These are phyloP conservation scores for Cheilosia pagana DNA, from an alignment of 2,888 invertebrate genomes.

Conservation along the genomic window DNA sequence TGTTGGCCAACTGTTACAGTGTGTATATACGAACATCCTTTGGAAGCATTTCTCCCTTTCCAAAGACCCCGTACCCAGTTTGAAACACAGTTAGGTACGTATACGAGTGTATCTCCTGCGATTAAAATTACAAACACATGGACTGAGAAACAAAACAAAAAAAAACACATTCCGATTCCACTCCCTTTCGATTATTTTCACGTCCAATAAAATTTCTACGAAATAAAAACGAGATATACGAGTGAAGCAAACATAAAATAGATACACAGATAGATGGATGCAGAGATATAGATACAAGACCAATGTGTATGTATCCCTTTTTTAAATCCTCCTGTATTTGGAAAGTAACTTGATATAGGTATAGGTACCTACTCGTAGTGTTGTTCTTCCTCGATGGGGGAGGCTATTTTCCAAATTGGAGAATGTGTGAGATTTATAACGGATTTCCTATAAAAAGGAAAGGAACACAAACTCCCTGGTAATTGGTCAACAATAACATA, in stretches of 20 bases:
- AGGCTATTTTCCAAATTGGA: conserved; percentile 59
- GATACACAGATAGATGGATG: conserved; percentile 51
- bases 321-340: conserved; percentile 50
- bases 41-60: conserved; percentile 13
- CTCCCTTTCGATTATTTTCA: conserved; percentile 73
- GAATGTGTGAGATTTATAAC: conserved; percentile 71
- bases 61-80: background rate
- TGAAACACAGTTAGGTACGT: conserved; percentile 7
- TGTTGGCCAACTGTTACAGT: conserved; percentile 71
- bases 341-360: conserved; percentile 56
- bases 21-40: background rate
- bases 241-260: conserved; percentile 57
- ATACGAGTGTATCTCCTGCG: conserved; percentile 38
- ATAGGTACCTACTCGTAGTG: too few species aligned
- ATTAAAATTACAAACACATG: conserved; percentile 74
- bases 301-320: conserved; percentile 49
- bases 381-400: background rate
- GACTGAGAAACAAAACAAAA: conserved; percentile 13
- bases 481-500: conserved; percentile 73
- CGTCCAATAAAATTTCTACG: conserved; percentile 70
- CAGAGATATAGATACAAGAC: conserved; percentile 29
- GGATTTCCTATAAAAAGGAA: conserved; percentile 50
- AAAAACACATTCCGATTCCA: conserved; percentile 21
- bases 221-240: conserved; percentile 63
- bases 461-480: conserved; percentile 62